Evolutionary conservation across 2,888 invertebrate genomes (phyloP).

Genomic region (Chaetogeoica ovagalla): DNA sequence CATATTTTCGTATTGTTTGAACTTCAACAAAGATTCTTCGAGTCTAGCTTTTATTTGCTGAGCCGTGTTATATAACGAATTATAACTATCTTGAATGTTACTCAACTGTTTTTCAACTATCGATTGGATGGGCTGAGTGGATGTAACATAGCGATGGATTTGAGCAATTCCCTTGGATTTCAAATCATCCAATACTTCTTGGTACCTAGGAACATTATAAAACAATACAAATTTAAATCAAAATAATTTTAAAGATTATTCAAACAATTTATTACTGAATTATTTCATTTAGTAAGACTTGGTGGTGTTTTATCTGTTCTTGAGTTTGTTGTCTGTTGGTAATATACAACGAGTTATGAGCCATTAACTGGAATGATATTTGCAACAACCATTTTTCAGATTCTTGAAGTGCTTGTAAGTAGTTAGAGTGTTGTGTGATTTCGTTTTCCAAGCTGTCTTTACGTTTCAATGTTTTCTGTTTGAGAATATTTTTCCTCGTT

Average conservation of each 20-base stretch:
- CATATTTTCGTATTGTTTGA: constrained; percentile 90
- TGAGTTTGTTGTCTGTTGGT: constrained; percentile 88
- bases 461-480: constrained; percentile 66
- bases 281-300: constrained; percentile 69
- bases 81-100: constrained; percentile 92
- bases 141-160: constrained; percentile 75
- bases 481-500: constrained; percentile 71
- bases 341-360: constrained; percentile 91
- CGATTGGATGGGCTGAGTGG: constrained; percentile 73
- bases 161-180: constrained; percentile 82
- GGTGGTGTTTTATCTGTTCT: constrained; percentile 88
- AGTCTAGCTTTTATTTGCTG: constrained; percentile 86
- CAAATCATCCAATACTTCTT: constrained; percentile 77
- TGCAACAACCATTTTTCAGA: constrained; percentile 94
- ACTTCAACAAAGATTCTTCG: constrained; percentile 84
- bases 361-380: constrained; percentile 93
- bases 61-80: constrained; percentile 84
- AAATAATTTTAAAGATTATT: not conserved
- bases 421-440: constrained; percentile 81
- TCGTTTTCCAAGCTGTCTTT: constrained; percentile 69
- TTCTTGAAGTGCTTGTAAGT: constrained; percentile 87
- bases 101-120: constrained; percentile 82
- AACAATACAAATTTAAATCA: not conserved
- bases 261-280: constrained; percentile 57
- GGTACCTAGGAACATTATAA: constrained; percentile 64